Base-by-base conservation (phyloP, 1,140 invertebrate genomes). In the Sinella curviseta region DNA sequence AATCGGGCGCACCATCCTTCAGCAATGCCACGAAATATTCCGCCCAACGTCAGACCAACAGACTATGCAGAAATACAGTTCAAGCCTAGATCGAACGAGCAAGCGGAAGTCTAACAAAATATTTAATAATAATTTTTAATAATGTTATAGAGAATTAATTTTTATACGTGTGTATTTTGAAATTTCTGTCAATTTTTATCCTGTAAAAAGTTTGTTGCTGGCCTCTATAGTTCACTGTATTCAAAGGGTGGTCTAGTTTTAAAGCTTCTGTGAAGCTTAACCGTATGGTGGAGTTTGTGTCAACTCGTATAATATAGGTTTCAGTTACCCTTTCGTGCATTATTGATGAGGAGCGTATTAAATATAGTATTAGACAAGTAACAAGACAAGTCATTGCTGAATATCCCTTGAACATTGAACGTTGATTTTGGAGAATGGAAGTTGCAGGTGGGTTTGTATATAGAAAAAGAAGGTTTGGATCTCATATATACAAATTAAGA, bases 61-160 rank as follows among this genome's bases (percentile, higher is more conserved):
- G 82, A 82, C 39, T 80, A 83, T 36, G 78, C 80, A 33, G 82
- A 83, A 60, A 83, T 81, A 33, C 82, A 83, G 65, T 83, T 82
- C 48, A 83, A 82, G 74, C 82, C 82, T 28, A 83, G 81, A 76
- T 65, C 76, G 4, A 81, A 82, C 28, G 82, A 83, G 55, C 82
- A 83, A 77, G 82, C 82, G 4, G 82, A 83, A 81, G 82, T 83
- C 39, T 81, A 70, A 74, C 39, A 55, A 30, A 70, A 33, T 31
- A 65, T 65, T 65, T 65, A 65, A 65, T n/a, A 65, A 48, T 20
- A 48, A 17, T 4, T 70, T 31, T 70, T 70, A 70, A 31, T 70
- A 33, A 26, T 65, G 16, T 4, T 4, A n/a, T 26, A n/a, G 16
- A 65, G 26, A 70, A 70, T 33, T 70, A 31, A 70, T 24, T 70